These are phyloP conservation scores for Cyanoliseus patagonus DNA, from an alignment of 2,113 vertebrate genomes.

Conservation along the genomic window DNA sequence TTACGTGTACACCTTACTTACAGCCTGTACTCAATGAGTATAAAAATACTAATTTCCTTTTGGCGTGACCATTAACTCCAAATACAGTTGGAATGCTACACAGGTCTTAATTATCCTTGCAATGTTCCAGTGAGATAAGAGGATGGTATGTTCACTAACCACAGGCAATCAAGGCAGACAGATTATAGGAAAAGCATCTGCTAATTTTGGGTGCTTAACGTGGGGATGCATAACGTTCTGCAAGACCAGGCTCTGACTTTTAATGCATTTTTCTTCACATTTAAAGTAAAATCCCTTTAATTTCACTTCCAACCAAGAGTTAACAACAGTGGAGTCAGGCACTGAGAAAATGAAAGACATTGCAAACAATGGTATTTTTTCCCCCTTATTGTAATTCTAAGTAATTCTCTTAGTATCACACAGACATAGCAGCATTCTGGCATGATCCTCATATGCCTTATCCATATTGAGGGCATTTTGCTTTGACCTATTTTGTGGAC, in stretches of 20 bases:
- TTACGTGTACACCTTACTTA: background rate
- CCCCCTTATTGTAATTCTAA: background rate
- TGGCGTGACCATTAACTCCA: background rate
- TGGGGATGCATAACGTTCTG: background rate
- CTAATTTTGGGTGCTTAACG: background rate
- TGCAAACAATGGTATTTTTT: background rate
- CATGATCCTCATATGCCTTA: background rate
- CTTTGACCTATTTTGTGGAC: background rate
- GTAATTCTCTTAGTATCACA: background rate
- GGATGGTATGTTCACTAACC: background rate
- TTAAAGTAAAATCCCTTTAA: background rate
- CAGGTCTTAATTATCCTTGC: background rate
- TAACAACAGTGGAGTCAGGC: background rate
- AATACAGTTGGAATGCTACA: background rate
- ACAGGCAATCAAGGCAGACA: background rate
- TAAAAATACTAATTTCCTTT: background rate
- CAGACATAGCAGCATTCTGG: background rate
- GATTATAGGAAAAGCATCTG: background rate
- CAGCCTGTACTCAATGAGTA: background rate
- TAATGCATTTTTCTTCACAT: background rate
- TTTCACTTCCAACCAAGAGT: background rate
- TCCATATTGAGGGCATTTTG: background rate
- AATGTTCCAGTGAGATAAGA: conserved; percentile 6
- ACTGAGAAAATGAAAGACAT: background rate
- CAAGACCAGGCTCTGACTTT: background rate